A percentile compares a stretch with the other conserved stretches of the same genome.
These are phyloP conservation scores for Tiliqua scincoides DNA, from an alignment of 2,113 vertebrate genomes.

Conservation along the genomic window DNA sequence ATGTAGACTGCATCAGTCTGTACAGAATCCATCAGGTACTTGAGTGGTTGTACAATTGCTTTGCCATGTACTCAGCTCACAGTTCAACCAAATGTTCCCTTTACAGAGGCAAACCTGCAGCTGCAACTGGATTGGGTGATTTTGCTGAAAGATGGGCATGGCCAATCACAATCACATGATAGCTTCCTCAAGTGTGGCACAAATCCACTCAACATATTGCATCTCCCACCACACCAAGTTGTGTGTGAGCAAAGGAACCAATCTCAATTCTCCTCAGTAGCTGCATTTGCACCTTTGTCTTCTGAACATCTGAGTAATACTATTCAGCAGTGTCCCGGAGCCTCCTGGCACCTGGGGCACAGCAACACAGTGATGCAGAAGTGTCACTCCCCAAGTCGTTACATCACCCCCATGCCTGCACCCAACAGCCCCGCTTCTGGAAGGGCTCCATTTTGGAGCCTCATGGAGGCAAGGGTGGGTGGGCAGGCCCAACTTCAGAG, in stretches of 20 bases:
- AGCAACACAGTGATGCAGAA: too few relatives aligned
- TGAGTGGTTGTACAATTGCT: not conserved
- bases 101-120: not conserved
- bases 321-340: too few relatives aligned
- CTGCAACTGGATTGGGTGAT: too few relatives aligned
- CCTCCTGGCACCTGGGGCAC: too few relatives aligned
- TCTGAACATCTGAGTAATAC: accelerated
- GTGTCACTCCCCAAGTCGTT: too few relatives aligned
- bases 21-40: not conserved
- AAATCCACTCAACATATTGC: not conserved
- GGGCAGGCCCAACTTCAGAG: too few relatives aligned
- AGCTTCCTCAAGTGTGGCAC: not conserved
- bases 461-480: too few relatives aligned
- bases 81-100: not conserved
- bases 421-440: too few relatives aligned
- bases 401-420: too few relatives aligned
- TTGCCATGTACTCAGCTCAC: not conserved
- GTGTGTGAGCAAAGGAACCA: too few relatives aligned
- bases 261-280: not conserved
- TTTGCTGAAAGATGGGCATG: not conserved
- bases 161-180: not conserved
- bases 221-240: not conserved
- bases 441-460: too few relatives aligned
- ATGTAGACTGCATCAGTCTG: not conserved
- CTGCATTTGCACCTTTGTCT: not conserved